These are phyloP conservation scores for Vultur gryphus DNA, from an alignment of 2,797 vertebrate species.

Conservation along the genomic window DNA sequence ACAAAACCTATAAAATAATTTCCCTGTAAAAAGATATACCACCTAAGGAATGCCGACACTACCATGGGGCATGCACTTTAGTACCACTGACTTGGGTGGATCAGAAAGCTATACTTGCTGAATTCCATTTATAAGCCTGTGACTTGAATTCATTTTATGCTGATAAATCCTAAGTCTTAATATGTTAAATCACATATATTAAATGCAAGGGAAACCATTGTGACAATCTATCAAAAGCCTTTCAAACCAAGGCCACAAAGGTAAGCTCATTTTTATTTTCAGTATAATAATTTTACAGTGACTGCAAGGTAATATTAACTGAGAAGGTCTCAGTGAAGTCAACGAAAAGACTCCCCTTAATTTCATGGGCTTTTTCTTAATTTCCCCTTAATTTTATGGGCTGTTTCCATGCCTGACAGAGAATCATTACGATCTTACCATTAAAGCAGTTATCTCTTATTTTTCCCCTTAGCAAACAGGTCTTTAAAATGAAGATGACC, in stretches of 20 bases:
- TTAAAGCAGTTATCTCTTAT: background rate
- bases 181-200: background rate
- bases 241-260: background rate
- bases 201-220: background rate
- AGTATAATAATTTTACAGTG: background rate
- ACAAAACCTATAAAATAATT: background rate
- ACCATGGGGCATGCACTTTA: rapidly evolving
- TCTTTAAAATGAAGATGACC: background rate
- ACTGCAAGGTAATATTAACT: background rate
- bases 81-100: background rate
- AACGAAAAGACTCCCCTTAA: background rate
- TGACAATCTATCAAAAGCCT: background rate
- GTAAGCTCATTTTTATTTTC: background rate
- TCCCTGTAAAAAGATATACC: background rate
- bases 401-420: background rate
- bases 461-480: background rate
- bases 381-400: background rate
- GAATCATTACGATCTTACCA: background rate
- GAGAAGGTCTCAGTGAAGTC: background rate
- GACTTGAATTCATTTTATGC: background rate
- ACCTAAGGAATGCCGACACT: background rate
- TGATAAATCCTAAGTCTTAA: background rate
- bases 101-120: background rate
- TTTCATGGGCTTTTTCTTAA: background rate
- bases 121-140: background rate